Percentiles rank a stretch among this genome's conserved stretches.
Conservation (phyloP, 2,888 invertebrate genomes). For the Portevinia maculata region DNA sequence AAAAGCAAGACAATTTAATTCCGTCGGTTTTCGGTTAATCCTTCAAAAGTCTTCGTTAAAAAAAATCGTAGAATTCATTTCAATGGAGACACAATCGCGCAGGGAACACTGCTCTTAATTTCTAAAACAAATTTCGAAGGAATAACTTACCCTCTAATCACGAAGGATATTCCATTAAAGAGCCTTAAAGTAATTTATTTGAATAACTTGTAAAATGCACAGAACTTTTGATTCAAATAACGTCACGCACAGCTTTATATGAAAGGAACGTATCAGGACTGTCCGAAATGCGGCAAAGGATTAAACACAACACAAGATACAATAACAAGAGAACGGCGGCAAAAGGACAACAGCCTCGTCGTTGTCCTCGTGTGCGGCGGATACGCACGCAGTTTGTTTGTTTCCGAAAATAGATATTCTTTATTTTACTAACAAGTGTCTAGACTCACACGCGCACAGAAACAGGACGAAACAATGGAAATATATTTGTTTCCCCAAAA, state of each 20-base stretch:
- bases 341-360: slow-evolving; percentile 31
- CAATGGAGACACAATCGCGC: too few species aligned
- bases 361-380: not conserved
- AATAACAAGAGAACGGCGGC: slow-evolving; percentile 5
- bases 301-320: not conserved
- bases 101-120: too few species aligned
- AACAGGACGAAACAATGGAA: slow-evolving; percentile 30
- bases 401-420: slow-evolving; percentile 30
- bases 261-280: not conserved
- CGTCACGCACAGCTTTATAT: not conserved
- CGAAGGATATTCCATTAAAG: too few species aligned
- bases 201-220: too few species aligned
- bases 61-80: too few species aligned
- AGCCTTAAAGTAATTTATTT: too few species aligned
- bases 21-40: too few species aligned
- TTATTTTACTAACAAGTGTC: slow-evolving; percentile 53
- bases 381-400: slow-evolving; percentile 38
- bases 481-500: slow-evolving; percentile 3
- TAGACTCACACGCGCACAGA: slow-evolving; percentile 32
- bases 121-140: too few species aligned
- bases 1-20: too few species aligned
- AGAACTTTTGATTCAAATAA: too few species aligned
- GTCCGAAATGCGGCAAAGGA: not conserved
- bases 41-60: too few species aligned
- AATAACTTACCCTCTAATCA: too few species aligned